Conservation (phyloP, 2,113 vertebrate genomes). For the Cheirogaleus medius region DNA sequence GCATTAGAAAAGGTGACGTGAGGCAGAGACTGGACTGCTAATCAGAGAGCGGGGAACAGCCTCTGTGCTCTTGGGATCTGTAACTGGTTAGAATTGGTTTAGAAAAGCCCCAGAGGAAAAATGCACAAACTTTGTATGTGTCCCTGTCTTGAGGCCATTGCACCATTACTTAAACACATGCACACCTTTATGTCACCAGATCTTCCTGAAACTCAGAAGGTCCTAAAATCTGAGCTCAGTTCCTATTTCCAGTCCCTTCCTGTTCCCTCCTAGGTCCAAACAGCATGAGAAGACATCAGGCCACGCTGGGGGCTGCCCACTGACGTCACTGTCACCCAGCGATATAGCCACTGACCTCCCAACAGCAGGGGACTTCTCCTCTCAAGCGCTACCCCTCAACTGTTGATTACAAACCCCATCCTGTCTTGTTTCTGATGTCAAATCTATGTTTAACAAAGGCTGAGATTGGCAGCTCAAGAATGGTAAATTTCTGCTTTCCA, state of each 20-base stretch:
- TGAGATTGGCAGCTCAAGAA: neutral
- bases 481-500: neutral
- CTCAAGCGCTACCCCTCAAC: neutral
- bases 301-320: neutral
- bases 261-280: too few species aligned
- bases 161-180: neutral
- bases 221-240: neutral
- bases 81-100: neutral
- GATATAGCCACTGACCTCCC: too few species aligned
- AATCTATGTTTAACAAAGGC: neutral
- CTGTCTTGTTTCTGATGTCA: neutral
- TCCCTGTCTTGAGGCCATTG: neutral
- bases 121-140: neutral
- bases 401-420: neutral
- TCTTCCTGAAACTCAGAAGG: neutral
- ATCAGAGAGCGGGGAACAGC: neutral
- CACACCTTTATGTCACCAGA: neutral
- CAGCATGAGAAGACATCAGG: neutral
- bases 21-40: neutral
- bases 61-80: slow-evolving; percentile 26
- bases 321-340: rapidly evolving
- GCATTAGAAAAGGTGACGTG: neutral
- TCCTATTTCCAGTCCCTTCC: neutral
- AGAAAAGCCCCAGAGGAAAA: neutral
- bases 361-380: neutral